phyloP scores from a whole-genome alignment of 2,797 vertebrate genomes.

The Chaetophractus vellerosus region DNA sequence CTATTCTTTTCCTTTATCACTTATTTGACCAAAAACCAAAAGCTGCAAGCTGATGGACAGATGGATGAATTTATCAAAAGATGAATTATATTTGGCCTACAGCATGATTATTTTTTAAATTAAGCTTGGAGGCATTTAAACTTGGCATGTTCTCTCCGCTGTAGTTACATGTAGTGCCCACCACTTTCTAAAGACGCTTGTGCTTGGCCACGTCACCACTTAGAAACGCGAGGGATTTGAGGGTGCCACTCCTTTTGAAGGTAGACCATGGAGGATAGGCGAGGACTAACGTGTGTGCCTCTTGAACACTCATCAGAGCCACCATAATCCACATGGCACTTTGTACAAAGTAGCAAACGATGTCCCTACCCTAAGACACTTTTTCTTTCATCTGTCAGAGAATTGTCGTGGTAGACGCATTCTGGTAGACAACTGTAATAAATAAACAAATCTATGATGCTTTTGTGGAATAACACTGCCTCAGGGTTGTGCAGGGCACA shows the following conservation, averaged over 20 bases:
- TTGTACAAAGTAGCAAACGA: neutral
- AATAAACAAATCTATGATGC: neutral
- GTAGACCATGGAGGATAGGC: neutral
- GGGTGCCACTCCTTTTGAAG: neutral
- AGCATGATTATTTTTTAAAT: neutral
- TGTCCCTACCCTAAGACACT: neutral
- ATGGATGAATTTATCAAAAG: neutral
- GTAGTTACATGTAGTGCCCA: neutral
- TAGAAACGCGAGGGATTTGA: neutral
- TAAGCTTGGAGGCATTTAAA: neutral
- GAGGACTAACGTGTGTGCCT: neutral
- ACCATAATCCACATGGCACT: neutral
- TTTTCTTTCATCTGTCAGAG: conserved; percentile 25
- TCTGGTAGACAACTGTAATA: neutral
- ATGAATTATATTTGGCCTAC: neutral
- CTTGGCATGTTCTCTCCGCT: neutral
- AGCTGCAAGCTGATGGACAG: neutral
- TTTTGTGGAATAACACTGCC: neutral
- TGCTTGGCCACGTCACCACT: neutral
- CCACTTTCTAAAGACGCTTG: neutral
- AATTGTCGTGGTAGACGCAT: neutral
- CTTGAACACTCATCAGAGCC: neutral
- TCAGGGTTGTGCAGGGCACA: neutral
- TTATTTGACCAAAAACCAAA: neutral
- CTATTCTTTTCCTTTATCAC: neutral